Percentiles rank a stretch among this genome's conserved stretches.
Evolutionary conservation across 2,888 invertebrate species (phyloP).

Genomic region (Morpho helenor): DNA sequence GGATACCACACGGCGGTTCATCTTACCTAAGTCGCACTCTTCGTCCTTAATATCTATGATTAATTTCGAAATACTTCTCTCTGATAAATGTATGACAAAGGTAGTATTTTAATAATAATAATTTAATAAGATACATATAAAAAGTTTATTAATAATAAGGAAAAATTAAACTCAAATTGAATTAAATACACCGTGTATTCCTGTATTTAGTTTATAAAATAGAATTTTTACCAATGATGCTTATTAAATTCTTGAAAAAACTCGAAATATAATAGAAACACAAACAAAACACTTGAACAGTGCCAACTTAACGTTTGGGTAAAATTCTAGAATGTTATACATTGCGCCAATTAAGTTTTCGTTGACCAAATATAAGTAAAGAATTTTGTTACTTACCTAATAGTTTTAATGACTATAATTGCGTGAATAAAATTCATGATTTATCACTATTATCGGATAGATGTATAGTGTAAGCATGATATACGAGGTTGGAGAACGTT

Average conservation of each 20-base stretch:
- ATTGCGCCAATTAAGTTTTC: neutral
- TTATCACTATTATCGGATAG: slow-evolving; percentile 3
- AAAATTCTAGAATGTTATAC: slow-evolving; percentile 17
- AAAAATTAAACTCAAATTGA: too few relatives aligned
- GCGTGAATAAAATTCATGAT: neutral
- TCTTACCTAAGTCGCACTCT: too few relatives aligned
- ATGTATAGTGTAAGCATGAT: slow-evolving; percentile 24
- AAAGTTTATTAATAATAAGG: too few relatives aligned
- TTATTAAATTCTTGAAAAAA: slow-evolving; percentile 9
- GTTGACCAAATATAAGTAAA: neutral
- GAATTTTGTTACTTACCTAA: neutral
- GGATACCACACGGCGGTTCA: too few relatives aligned
- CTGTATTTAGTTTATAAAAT: too few relatives aligned
- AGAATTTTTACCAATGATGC: too few relatives aligned
- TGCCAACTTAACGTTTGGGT: slow-evolving; percentile 19
- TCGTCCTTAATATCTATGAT: too few relatives aligned
- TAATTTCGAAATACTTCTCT: too few relatives aligned
- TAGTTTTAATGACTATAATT: neutral
- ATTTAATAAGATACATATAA: too few relatives aligned
- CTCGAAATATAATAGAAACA: slow-evolving; percentile 21
- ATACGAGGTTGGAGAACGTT: slow-evolving; percentile 25
- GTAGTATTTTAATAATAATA: too few relatives aligned
- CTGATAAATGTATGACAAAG: too few relatives aligned
- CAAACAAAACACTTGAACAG: slow-evolving; percentile 18
- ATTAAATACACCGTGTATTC: too few relatives aligned